Evolutionary conservation across 2,113 vertebrate species (phyloP), one percentile per base, ranked within the genome.

Genomic region (Corythaixoides concolor): DNA sequence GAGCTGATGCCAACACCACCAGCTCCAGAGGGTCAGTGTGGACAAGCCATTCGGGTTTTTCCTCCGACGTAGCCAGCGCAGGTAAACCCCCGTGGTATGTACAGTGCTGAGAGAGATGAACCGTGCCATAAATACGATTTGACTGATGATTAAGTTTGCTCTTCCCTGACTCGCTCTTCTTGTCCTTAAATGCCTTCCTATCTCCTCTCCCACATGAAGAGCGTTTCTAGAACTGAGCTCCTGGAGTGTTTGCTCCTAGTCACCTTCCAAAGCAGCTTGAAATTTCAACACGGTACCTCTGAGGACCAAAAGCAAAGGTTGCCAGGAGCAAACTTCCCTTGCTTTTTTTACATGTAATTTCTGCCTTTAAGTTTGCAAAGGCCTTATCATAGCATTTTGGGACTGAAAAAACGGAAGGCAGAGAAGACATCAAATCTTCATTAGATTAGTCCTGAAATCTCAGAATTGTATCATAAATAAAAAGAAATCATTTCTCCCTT

Each of bases 391-490:
- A 79, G 15, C 41, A n/a, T 55, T 58, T n/a, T 4, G 50, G 30
- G 43, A 50, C 41, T 10, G 8, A 32, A 86, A 78, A 64, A 77
- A 68, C 8, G 19, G n/a, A 82, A 96, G n/a, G 30, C 56, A 67
- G 43, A 68, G 49, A 72, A 85, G 35, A 35, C 53, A 89, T 84
- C 41, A 77, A 91, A 53, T 52, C 50, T 49, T 58, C 50, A 47
- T 55, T 72, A 86, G 84, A 58, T 84, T 58, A 77, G 55, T 30
- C 45, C 58, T 75, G 49, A 93, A 68, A 82, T 30, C 58, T 90
- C 82, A 49, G 30, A 93, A 85, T 64, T 90, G 64, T 85, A 63
- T 85, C 70, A 88, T 56, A 95, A 94, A 91, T 88, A 75, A 89
- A 87, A 82, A 93, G 32, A 88, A 93, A 67, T 23, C 0, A 60